A percentile compares a stretch with the other conserved stretches of the same genome.
These are phyloP conservation scores for Ophion ventricosus DNA, from an alignment of 2,888 invertebrate species.

Conservation along the genomic window DNA sequence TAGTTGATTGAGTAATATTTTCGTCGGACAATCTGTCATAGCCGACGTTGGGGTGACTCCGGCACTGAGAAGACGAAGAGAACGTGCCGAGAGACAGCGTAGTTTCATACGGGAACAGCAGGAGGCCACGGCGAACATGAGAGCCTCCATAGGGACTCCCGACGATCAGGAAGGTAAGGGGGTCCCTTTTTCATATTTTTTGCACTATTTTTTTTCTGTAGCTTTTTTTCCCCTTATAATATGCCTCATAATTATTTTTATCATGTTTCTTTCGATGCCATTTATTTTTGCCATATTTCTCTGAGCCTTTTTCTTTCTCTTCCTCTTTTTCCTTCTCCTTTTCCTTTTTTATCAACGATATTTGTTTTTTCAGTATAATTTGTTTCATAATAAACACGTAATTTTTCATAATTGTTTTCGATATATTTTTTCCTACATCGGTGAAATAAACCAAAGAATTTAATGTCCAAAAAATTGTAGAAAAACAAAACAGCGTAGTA, in stretches of 20 bases:
- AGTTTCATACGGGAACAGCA: slow-evolving; percentile 93
- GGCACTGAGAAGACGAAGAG: slow-evolving; percentile 91
- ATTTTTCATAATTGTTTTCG: no score
- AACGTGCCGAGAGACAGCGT: slow-evolving; percentile 93
- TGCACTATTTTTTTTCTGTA: slow-evolving; percentile 1
- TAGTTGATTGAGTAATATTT: neutral
- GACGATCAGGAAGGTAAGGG: slow-evolving; percentile 80
- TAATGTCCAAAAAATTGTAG: neutral
- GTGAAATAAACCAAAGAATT: neutral
- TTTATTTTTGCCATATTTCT: no score
- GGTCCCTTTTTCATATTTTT: slow-evolving; percentile 35
- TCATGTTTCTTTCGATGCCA: neutral
- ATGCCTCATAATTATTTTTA: no score
- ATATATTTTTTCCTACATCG: no score
- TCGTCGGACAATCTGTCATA: slow-evolving; percentile 59
- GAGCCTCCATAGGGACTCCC: slow-evolving; percentile 81
- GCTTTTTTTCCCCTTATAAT: neutral
- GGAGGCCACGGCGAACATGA: slow-evolving; percentile 86
- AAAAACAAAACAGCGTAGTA: neutral
- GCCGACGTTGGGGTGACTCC: slow-evolving; percentile 91
- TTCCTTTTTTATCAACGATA: no score
- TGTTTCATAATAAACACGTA: no score
- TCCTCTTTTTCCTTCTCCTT: no score
- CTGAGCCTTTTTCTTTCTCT: no score
- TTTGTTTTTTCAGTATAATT: no score